These are phyloP conservation scores for Monarcha castaneiventris DNA, from an alignment of 2,113 vertebrate genomes.

Conservation along the genomic window DNA sequence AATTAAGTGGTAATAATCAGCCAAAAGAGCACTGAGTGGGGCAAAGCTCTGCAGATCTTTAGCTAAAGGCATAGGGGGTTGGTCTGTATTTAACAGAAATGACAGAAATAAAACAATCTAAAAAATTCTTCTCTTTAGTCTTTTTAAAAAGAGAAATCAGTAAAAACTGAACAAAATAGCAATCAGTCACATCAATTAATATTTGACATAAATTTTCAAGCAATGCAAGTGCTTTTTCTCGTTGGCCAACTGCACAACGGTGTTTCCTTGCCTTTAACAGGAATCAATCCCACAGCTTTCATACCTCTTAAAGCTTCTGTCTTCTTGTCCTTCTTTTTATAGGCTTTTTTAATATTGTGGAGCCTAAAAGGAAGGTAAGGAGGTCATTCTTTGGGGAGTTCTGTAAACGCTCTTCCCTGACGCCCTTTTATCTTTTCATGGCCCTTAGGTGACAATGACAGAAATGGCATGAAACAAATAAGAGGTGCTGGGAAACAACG, in stretches of 20 bases:
- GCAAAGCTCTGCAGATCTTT: not conserved
- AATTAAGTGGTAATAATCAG: not conserved
- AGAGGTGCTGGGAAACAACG: not conserved
- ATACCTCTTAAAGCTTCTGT: slow-evolving; percentile 87
- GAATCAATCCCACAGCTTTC: not conserved
- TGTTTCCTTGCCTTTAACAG: not conserved
- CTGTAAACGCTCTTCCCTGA: not conserved
- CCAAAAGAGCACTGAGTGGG: not conserved
- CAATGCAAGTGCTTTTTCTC: not conserved
- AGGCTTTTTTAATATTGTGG: slow-evolving; percentile 82
- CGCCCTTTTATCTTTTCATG: not conserved
- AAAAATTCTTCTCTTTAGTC: not conserved
- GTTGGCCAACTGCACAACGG: not conserved
- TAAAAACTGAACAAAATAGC: not conserved
- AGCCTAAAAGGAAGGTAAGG: slow-evolving; percentile 72
- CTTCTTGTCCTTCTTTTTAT: slow-evolving; percentile 75
- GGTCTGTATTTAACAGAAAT: not conserved
- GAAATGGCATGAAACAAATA: not conserved
- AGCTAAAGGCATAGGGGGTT: not conserved
- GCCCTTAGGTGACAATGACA: not conserved
- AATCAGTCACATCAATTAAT: not conserved
- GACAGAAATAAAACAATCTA: not conserved
- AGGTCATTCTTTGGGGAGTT: not conserved
- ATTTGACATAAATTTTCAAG: not conserved
- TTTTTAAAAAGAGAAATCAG: not conserved